These are phyloP conservation scores for Zaprionus obscuricornis DNA, from an alignment of 2,888 invertebrate genomes.

Conservation along the genomic window DNA sequence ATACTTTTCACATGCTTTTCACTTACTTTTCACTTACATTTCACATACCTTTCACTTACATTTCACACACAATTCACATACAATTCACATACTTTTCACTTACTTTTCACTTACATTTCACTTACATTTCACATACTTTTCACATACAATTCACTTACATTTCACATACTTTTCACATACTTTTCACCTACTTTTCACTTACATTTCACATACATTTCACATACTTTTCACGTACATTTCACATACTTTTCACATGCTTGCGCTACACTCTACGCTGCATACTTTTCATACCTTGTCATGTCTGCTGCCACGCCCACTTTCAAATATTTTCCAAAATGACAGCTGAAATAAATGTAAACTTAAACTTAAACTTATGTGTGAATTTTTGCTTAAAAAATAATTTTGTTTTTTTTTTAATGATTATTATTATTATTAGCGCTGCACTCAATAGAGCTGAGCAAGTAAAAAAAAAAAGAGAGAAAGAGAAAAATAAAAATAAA, in stretches of 20 bases:
- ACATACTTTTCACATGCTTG: slow-evolving; percentile 1
- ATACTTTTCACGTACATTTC: background rate
- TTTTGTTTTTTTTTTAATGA: slow-evolving; percentile 15
- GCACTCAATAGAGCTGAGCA: slow-evolving; percentile 29
- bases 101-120: too few species aligned
- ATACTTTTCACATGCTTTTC: too few species aligned
- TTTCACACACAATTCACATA: slow-evolving; percentile 48
- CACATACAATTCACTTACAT: slow-evolving; percentile 4
- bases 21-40: slow-evolving; percentile 35
- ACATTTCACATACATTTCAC: too few species aligned
- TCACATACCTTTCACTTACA: slow-evolving; percentile 35
- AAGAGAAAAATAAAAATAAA: slow-evolving; percentile 16
- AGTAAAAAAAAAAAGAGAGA: slow-evolving; percentile 8
- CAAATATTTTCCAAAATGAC: too few species aligned
- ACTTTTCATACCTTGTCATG: slow-evolving; percentile 6
- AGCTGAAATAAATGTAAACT: too few species aligned
- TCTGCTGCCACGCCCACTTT: slow-evolving; percentile 37
- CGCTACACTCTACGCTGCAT: slow-evolving; percentile 12
- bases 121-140: background rate
- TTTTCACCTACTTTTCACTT: slow-evolving; percentile 30
- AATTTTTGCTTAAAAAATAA: slow-evolving; percentile 28
- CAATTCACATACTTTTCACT: slow-evolving; percentile 1
- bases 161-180: slow-evolving; percentile 1
- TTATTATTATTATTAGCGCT: slow-evolving; percentile 31
- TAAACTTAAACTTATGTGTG: too few species aligned